Evolutionary conservation across 2,797 vertebrate genomes (phyloP), one percentile per base, ranked within the genome.

Genomic region (Thamnophis elegans): DNA sequence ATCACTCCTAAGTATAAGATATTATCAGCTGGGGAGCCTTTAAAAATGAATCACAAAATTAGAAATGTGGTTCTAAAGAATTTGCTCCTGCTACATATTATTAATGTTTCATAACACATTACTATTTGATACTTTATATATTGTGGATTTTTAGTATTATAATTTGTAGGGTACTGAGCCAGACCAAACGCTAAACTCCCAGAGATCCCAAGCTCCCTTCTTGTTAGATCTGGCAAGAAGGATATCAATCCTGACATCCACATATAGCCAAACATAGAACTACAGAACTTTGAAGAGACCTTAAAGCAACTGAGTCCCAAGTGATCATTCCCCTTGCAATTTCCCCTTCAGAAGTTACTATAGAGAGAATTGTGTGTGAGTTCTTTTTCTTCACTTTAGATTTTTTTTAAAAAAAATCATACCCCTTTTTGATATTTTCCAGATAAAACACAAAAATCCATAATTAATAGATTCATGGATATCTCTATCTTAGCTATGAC

Each of bases 321-420:
- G 42, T 8, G 13, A 0, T 5, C 73, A 91, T 36, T 36, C 91
- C 68, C 56, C 0, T 11, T 90, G 92, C 92, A 94, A 16, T 0
- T 78, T 0, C 28, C 2, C 1, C 22, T 47, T 18, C 88, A 59
- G 14, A 3, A 87, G 10, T 5, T 5, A 90, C 5, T 16, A 10
- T 59, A 4, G 18, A 4, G 62, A 47, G 87, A 14, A 4, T 0
- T 85, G 47, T 85, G 3, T 1, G 88, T n/a, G 0, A 0, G 9
- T 78, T 87, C 0, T 91, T 92, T 1, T 0, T 0, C 13, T 14
- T 65, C 1, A 14, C 54, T 92, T 18, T 9, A n/a, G 22, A 22
- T 32, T 78, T 90, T 28, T 36, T 68, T 89, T 20, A 51, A 5
- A 65, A 65, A 60, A 5, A 60, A n/a, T 36, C 91, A 78, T 26